These are phyloP conservation scores for Sycophila texana DNA, from an alignment of 2,888 invertebrate species.

Conservation along the genomic window DNA sequence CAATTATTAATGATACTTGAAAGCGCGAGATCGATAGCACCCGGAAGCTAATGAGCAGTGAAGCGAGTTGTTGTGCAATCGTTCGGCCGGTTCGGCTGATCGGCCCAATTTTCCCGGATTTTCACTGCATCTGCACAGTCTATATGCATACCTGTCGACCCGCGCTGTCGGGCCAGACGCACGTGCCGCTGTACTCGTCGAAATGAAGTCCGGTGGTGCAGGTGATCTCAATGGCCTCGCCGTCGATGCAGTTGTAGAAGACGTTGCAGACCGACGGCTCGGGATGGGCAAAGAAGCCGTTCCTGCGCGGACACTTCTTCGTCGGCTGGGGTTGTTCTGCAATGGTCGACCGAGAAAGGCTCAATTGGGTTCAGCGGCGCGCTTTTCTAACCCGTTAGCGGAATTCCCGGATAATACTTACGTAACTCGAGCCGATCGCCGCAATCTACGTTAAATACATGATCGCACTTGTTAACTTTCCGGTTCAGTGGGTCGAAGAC, in stretches of 20 bases:
- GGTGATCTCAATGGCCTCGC: constrained; percentile 85
- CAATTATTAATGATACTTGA: no score
- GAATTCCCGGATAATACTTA: constrained; percentile 79
- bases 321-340: constrained; percentile 86
- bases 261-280: constrained; percentile 88
- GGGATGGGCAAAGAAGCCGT: constrained; percentile 94
- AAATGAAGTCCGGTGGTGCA: constrained; percentile 94
- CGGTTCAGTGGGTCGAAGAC: constrained; percentile 91
- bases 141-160: constrained; percentile 86
- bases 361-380: neutral
- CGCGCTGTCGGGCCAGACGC: constrained; percentile 91
- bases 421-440: constrained; percentile 91
- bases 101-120: no score
- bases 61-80: no score
- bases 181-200: constrained; percentile 91
- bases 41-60: no score
- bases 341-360: neutral
- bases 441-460: constrained; percentile 94
- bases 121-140: no score
- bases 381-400: no score
- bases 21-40: neutral
- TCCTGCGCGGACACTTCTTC: constrained; percentile 86
- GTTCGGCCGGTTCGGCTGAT: no score
- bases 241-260: constrained; percentile 93
- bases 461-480: constrained; percentile 93